A percentile compares a stretch with the other conserved stretches of the same genome.
Conservation (phyloP, 2,888 invertebrate species). For the Callinectes sapidus region DNA sequence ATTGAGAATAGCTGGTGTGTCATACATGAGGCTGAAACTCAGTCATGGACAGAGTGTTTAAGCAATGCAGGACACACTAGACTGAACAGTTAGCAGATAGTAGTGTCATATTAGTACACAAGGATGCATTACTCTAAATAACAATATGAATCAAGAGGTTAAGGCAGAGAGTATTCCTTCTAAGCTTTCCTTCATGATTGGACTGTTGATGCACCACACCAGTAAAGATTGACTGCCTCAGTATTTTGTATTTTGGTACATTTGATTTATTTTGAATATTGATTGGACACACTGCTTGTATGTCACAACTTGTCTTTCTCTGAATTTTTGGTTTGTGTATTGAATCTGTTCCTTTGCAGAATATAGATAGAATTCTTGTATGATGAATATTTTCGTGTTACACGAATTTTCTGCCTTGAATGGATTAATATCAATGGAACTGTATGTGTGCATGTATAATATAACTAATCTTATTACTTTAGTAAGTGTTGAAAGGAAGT, state of each 20-base stretch:
- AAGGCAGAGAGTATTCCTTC: not conserved
- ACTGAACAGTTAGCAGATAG: not conserved
- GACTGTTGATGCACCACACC: not conserved
- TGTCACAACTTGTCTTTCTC: not conserved
- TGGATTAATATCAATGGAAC: not conserved
- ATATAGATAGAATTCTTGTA: not conserved
- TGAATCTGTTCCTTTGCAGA: not conserved
- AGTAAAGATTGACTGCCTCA: conserved; percentile 1
- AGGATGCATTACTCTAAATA: not conserved
- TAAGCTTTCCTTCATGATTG: conserved; percentile 21
- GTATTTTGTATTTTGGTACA: not conserved
- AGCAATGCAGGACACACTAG: not conserved
- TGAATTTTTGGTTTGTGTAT: not conserved
- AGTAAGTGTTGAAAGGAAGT: not conserved
- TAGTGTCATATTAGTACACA: not conserved
- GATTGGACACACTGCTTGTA: not conserved
- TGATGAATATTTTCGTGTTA: not conserved
- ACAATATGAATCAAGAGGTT: not conserved
- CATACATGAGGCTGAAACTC: not conserved
- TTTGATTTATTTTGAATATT: not conserved
- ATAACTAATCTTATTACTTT: not conserved
- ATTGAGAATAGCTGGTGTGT: not conserved
- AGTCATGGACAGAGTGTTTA: not conserved
- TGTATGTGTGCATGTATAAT: not conserved
- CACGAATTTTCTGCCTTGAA: not conserved